Base-by-base conservation (phyloP, 2,888 invertebrate species). In the Argyresthia albistria region DNA sequence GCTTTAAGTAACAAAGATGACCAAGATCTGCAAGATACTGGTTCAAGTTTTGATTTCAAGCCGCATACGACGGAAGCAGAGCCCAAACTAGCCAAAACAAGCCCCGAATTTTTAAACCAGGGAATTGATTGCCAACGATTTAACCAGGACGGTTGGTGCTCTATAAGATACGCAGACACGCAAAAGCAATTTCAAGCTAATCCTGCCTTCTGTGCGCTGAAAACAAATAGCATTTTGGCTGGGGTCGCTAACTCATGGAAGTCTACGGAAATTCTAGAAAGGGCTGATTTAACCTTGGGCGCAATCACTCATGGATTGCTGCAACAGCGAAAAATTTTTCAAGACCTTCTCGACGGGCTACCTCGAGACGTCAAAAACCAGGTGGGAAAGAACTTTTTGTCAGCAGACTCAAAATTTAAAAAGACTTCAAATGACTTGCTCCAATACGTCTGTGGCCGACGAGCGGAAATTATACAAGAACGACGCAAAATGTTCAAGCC, bases 381-480 rank as follows among this genome's bases (percentile, higher is more conserved):
- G 12, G 49, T 55, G 8, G 52, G 51, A 1, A 15, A 48, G 12
- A 51, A 53, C 35, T 53, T 55, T 35, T 25, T 58, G 15, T 37
- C 39, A n/a, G 37, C 52, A 10, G 52, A 56, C 15, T 54, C 56
- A 3, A 51, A 55, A n/a, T 57, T 57, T 35, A 37, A 50, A 10
- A 50, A 49, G 36, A 50, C n/a, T 8, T 55, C 53, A 1, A 54
- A 58, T 36, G 46, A 37, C n/a, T 45, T 58, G 9, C 35, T 58
- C 12, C 53, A 58, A 37, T 56, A 58, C 46, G 54, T 53, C 25
- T 58, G 55, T 46, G 56, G 55, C 1, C 54, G 56, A 3, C 43
- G 54, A 37, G 51, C 54, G 4, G 53, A 54, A 49, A 46, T 52
- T 11, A 25, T 52, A 12, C 36, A 56, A 36, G 51, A 55, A 11